Evolutionary conservation across 2,888 invertebrate genomes (phyloP), one percentile per base, ranked within the genome.

Genomic region (Trisateles emortualis): DNA sequence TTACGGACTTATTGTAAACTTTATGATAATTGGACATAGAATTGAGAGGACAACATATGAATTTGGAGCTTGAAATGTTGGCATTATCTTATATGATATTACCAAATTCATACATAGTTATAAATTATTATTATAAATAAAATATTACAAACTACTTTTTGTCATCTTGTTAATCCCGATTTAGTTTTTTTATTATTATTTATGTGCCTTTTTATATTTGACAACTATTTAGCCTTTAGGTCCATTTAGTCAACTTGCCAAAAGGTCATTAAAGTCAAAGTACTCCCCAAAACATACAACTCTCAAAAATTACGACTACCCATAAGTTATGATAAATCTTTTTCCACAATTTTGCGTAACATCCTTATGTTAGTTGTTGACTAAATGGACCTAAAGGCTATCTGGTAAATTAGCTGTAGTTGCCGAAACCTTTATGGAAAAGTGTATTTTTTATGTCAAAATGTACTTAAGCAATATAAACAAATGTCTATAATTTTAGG

Each of bases 121-220:
- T 54, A 43, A 30, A 54, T 44, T 49, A 48, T 44, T 49, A 48
- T 33, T 49, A 54, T 48, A 49, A 54, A 54, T 54, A 54, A 54
- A 54, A 40, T 40, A 54, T 54, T 44, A 44, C 44, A 44, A 49
- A 54, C 43, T 40, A 54, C 44, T 49, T 49, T 53, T 54, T 54
- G 35, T 54, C 39, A 49, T 44, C 38, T 43, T 39, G 39, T 10
- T 33, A 48, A 44, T 44, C 53, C 48, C 44, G 26, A 51, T 51
- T 50, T 38, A 16, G 19, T 26, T 50, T 2, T 14, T 39, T 33
- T 13, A n/a, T n/a, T n/a, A n/a, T 51, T 40, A 24, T 16, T 32
- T 47, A 41, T 39, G 16, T 38, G 11, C 32, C n/a, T 47, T 8
- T 32, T 24, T 35, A 32, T 42, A 11, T 9, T 35, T 35, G 14